Evolutionary conservation across 30 jellyfish, hydroid and myxozoan species (phyloP), one percentile per base, ranked within the genome.

Genomic region (Rhopilema esculentum): DNA sequence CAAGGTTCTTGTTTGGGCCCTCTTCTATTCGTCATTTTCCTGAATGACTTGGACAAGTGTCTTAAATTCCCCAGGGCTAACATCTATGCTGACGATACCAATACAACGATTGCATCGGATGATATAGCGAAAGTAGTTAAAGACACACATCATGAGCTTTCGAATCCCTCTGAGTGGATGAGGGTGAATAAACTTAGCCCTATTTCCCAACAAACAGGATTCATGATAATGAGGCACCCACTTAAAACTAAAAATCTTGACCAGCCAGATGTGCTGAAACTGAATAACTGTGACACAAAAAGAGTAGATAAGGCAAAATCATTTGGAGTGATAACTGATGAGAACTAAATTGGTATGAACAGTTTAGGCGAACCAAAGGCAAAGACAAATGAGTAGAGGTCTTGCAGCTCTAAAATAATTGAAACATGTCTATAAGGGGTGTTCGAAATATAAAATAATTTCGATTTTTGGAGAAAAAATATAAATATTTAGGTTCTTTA

Each of bases 1-100:
- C 91, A 80, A 80, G 91, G 91, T 20, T 80, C 91, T 49, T 80
- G 83, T 80, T 80, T 66, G 32, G 83, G 83, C 31, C 91, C 91
- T 68, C 91, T 65, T 26, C 83, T 80, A 29, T 80, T 80, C 86
- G 64, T 65, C 50, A 27, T 52, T 62, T 79, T 51, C 33, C 22
- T 79, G 33, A 80, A 80, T 80, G 83, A 80, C 48, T 66, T 80
- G n/a, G 73, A 30, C 25, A 80, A 80, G 82, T 80, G 83, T 65
- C 82, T 80, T 29, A 26, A 80, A 80, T n/a, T 68, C 66, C 64
- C 91, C 53, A 2, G 73, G 91, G 82, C 83, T 63, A 68, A 71
- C 72, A 64, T 80, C 73, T 80, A 80, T 80, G 82, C 91, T 63
- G 91, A 80, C 82, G 83, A 65, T 27, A 80, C 69, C 83, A 66